Conservation (phyloP, 2,113 vertebrate species). For the Pseudorhombus dupliciocellatus region DNA sequence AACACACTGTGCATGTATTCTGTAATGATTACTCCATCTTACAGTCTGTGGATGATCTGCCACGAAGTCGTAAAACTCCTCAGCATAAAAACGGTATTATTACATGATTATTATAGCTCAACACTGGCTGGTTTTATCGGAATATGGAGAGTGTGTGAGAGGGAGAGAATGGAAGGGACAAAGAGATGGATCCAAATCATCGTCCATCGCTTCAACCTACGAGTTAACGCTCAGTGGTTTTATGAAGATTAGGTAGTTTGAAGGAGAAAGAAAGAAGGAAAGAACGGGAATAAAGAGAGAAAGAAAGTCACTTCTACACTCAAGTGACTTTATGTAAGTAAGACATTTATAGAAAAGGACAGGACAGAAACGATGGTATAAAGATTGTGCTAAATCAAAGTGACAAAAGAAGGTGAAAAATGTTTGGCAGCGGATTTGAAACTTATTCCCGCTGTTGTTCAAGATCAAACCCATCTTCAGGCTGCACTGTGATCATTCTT, state of each 20-base stretch:
- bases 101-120: conserved; percentile 34
- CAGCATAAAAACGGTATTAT: conserved; percentile 24
- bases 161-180: not conserved
- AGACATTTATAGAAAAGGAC: not conserved
- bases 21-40: conserved; percentile 9
- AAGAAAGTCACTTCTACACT: not conserved
- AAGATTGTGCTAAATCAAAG: no score
- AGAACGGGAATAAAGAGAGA: not conserved
- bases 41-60: conserved; percentile 20
- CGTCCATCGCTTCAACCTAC: conserved; percentile 5
- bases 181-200: conserved; percentile 1
- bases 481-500: not conserved
- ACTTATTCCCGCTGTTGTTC: not conserved
- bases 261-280: conserved; percentile 8
- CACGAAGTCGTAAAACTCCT: conserved; percentile 6
- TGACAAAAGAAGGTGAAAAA: not conserved
- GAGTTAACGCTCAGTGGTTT: conserved; percentile 33
- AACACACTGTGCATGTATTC: conserved; percentile 3
- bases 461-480: not conserved
- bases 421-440: not conserved
- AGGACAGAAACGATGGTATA: not conserved
- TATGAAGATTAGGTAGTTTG: conserved; percentile 41
- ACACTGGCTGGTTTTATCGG: conserved; percentile 36
- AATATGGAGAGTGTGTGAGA: not conserved
- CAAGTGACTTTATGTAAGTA: conserved; percentile 1